Base-by-base conservation (phyloP, 2,113 vertebrate genomes). In the Salvator merianae region DNA sequence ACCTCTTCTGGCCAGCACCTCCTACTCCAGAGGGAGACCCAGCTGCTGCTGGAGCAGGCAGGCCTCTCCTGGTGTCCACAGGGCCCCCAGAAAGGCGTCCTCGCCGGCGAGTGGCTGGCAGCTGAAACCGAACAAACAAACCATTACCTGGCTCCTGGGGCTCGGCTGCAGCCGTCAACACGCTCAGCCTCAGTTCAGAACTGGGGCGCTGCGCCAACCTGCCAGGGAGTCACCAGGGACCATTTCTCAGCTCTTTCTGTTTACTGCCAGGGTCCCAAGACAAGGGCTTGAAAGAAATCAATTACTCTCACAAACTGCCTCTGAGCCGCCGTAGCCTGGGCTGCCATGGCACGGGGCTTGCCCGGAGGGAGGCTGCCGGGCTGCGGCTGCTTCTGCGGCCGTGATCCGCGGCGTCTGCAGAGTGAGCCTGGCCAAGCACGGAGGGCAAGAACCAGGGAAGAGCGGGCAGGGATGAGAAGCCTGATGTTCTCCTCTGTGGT, bases 301-400 rank as follows among this genome's bases (percentile, higher is more conserved):
- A 91, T 90, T 88, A 84, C 86, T 81, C 86, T 75, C 24, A 84
- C 80, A 43, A 88, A 24, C 30, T 68, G 81, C 53, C 77, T 75
- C 74, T 70, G 81, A 78, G 16, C 66, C 50, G 34, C 79, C 30
- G 3, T 36, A 90, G 76, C 86, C 70, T 24, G 26, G 66, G 68
- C n/a, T 66, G 65, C 65, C 26, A 30, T 7, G 30, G 26, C 30
- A 9, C 10, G 8, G 26, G 10, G 26, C 24, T n/a, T 5, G n/a
- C n/a, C 50, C 50, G 16, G 16, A 53, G 50, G 50, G 4, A 53
- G 68, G n/a, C n/a, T 62, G 59, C 59, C 18, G 59, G 59, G 26
- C 59, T 62, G 59, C 65, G 7, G 28, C 26, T n/a, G 30, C 8
- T n/a, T 26, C 26, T 66, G 26, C 63, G 26, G 63, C 63, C 63